Base-by-base conservation (phyloP, 2,888 invertebrate species). In the Sarcophaga caerulescens region DNA sequence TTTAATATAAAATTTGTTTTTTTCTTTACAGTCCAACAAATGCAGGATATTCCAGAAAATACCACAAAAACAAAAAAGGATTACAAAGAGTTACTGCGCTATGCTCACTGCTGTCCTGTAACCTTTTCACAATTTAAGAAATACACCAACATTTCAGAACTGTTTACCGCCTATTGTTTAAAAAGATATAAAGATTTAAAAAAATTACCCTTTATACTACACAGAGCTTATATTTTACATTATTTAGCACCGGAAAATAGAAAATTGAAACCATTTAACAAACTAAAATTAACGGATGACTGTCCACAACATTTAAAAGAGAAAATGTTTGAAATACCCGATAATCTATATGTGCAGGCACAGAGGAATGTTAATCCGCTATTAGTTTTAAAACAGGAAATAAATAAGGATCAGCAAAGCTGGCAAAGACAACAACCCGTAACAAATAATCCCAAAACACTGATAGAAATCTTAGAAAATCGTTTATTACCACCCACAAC, bases 401-500 rank as follows among this genome's bases (percentile, higher is more conserved):
- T 52, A 35, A 68, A 21, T 35, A 66, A 66, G 44, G 19, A 69
- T 17, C 12, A 10, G n/a, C n/a, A n/a, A n/a, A 0, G 1, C 1
- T 3, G 5, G n/a, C 21, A 5, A 19, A 2, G n/a, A 19, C 25
- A 44, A 23, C 52, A 14, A 17, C 1, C 0, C 0, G 1, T 3
- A 52, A 17, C 52, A 52, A 63, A 4, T 10, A 4, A 4, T 44
- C 3, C 17, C 2, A 63, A 65, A 69, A 23, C 52, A 21, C 6
- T 14, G 6, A 47, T 82, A 25, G 57, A 76, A 71, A 82, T 82
- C 69, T 47, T 82, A 17, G 81, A 82, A 76, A 82, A 82, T 47
- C 76, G 70, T 21, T 65, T 76, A 65, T 59, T 82, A 45, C 19
- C 59, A 21, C 70, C 59, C 10, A 25, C 44, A 59, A 11, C n/a